These are phyloP conservation scores for Indicator maculatus DNA, from an alignment of 2,113 vertebrate species.

Conservation along the genomic window DNA sequence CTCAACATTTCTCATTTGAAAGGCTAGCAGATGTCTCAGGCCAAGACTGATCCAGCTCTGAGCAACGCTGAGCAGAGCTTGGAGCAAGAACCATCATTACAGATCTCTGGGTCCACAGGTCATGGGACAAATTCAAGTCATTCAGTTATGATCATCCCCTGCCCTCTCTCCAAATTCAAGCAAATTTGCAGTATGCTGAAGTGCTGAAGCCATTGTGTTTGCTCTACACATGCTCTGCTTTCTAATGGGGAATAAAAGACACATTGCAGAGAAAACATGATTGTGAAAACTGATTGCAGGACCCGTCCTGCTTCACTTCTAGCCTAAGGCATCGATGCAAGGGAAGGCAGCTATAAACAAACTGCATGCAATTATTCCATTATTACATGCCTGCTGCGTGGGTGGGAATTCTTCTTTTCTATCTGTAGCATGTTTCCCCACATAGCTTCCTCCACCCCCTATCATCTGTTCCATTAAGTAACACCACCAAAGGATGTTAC, in stretches of 20 bases:
- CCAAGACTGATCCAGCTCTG: background rate
- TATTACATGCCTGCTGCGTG: conserved; percentile 65
- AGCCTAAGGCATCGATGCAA: conserved; percentile 44
- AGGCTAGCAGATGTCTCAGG: background rate
- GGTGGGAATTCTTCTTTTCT: conserved; percentile 66
- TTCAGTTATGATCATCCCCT: background rate
- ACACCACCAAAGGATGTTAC: conserved; percentile 20
- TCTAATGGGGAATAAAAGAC: conserved; percentile 49
- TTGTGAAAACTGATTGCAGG: conserved; percentile 65
- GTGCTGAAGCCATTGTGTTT: background rate
- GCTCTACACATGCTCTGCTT: conserved; percentile 19
- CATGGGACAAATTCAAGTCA: background rate
- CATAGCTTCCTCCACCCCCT: conserved; percentile 9
- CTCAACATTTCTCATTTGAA: background rate
- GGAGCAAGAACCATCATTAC: background rate
- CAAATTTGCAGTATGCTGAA: background rate
- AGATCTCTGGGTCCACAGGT: background rate
- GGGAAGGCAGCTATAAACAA: conserved; percentile 69
- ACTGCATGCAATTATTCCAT: conserved; percentile 65
- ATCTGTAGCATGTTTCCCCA: conserved; percentile 41
- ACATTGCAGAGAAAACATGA: background rate
- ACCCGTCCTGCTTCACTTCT: conserved; percentile 60
- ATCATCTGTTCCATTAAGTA: conserved; percentile 18
- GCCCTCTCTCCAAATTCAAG: background rate
- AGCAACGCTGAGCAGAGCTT: background rate